Conservation (phyloP, 2,113 vertebrate genomes). For the Tachysurus vachellii region DNA sequence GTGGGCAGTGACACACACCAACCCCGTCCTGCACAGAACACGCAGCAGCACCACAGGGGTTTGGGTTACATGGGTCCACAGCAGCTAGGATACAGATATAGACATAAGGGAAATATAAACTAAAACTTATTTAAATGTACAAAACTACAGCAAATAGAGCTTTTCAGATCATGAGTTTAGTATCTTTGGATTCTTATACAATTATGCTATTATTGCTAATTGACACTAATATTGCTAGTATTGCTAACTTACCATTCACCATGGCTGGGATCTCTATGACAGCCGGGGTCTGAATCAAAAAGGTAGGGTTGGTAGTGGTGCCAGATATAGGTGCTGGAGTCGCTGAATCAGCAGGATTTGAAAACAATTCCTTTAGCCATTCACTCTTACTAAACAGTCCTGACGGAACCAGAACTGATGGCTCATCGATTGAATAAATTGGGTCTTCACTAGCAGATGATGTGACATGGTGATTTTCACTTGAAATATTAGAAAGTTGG, state of each 20-base stretch:
- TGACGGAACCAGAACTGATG: conserved; percentile 60
- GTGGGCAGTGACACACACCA: conserved; percentile 61
- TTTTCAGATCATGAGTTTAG: not conserved
- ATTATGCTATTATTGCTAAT: not conserved
- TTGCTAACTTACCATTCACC: conserved; percentile 53
- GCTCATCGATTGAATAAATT: conserved; percentile 62
- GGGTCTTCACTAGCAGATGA: conserved; percentile 23
- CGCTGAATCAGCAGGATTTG: conserved; percentile 47
- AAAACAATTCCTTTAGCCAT: conserved; percentile 61
- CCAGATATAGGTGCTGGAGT: conserved; percentile 44
- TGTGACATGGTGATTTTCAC: conserved; percentile 52
- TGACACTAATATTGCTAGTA: not conserved
- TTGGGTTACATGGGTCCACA: conserved; percentile 65
- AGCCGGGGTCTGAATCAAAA: conserved; percentile 46
- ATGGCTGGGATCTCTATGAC: conserved; percentile 34
- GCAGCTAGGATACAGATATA: conserved; percentile 41
- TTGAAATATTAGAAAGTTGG: conserved; percentile 35
- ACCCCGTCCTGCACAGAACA: conserved; percentile 64
- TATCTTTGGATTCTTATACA: not conserved
- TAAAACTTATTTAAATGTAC: not conserved
- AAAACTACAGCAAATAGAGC: not conserved
- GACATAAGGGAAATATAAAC: conserved; percentile 5
- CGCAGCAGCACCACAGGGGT: conserved; percentile 64
- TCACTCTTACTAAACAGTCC: conserved; percentile 55
- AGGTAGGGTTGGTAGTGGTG: conserved; percentile 46